Conservation (phyloP, 2,797 vertebrate species). For the Leptoclinus maculatus region DNA sequence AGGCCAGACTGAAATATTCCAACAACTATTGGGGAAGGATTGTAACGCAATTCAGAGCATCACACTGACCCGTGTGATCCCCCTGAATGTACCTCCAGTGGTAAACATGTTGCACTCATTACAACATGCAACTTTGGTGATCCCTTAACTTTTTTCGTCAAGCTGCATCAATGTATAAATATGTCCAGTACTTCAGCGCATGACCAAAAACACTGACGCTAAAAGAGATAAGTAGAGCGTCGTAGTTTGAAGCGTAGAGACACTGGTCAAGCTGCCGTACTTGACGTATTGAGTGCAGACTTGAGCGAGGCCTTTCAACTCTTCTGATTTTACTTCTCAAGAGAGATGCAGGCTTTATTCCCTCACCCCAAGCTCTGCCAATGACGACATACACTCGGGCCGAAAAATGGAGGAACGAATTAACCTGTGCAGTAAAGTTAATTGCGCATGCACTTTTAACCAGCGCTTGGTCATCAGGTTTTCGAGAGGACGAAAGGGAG, state of each 20-base stretch:
- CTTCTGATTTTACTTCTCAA: conserved; percentile 35
- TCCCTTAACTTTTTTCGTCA: background rate
- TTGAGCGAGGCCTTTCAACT: conserved; percentile 13
- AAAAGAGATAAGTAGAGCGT: too few species aligned
- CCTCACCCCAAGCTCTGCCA: background rate
- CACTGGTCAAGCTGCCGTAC: background rate
- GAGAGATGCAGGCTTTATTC: conserved; percentile 23
- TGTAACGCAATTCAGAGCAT: background rate
- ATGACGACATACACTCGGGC: conserved; percentile 28
- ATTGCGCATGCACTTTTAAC: conserved; percentile 55
- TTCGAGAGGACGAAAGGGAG: conserved; percentile 27
- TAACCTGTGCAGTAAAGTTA: conserved; percentile 63
- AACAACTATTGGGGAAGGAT: background rate
- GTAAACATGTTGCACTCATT: background rate
- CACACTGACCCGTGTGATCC: background rate
- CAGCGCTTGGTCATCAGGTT: conserved; percentile 63
- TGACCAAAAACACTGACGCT: background rate
- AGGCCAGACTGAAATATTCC: background rate
- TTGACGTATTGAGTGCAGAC: background rate
- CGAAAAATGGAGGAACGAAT: conserved; percentile 56
- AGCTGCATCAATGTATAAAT: background rate
- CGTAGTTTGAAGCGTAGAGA: background rate
- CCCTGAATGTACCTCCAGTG: background rate
- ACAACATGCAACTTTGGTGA: background rate
- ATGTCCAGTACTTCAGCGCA: background rate